phyloP scores from a whole-genome alignment of 2,113 vertebrate genomes.

The Oreochromis tanganicae region DNA sequence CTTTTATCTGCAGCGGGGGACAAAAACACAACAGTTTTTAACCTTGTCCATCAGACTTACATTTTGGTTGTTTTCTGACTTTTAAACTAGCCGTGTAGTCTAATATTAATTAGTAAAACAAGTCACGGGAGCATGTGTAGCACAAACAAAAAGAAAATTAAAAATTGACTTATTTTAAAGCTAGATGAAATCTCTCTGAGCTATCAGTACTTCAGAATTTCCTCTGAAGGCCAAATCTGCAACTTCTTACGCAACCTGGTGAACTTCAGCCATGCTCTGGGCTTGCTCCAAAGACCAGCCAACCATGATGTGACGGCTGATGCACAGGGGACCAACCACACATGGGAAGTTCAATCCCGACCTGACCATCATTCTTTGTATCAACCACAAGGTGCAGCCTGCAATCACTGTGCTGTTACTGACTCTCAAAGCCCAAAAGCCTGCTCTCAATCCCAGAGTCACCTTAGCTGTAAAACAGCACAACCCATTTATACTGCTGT shows the following conservation, averaged over 20 bases:
- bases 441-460: not conserved
- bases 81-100: not conserved
- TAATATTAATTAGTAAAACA: not conserved
- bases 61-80: not conserved
- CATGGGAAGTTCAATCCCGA: not conserved
- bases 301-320: not conserved
- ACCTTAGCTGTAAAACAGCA: not conserved
- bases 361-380: not conserved
- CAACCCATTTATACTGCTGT: not conserved
- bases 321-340: not conserved
- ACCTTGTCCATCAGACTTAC: not conserved
- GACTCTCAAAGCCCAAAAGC: not conserved
- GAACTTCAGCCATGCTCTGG: not conserved
- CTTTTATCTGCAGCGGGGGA: not conserved
- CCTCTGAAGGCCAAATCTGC: not conserved
- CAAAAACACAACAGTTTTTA: not conserved
- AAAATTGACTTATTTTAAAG: not conserved
- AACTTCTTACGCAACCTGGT: not conserved
- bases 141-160: not conserved
- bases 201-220: not conserved
- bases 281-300: not conserved
- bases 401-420: not conserved
- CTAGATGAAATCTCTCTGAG: too few species aligned
- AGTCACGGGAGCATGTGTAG: not conserved
- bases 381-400: not conserved